These are phyloP conservation scores for Kryphioiulus occultus DNA, from an alignment of 2,888 invertebrate genomes.

Conservation along the genomic window DNA sequence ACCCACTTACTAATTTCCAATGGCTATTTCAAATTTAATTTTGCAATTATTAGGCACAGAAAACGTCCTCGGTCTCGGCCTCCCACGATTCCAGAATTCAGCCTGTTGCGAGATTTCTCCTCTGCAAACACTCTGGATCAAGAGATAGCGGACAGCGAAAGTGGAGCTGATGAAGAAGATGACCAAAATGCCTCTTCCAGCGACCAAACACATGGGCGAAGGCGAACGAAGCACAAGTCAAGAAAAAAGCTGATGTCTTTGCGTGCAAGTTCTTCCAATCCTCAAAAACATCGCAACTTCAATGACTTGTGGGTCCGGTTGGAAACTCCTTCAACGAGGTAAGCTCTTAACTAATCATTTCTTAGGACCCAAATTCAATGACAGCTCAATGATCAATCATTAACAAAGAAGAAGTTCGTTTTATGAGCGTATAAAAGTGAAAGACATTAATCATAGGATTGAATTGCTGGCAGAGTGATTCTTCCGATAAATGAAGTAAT, in stretches of 20 bases:
- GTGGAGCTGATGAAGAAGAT: neutral
- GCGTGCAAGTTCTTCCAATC: constrained; percentile 40
- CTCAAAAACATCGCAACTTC: constrained; percentile 51
- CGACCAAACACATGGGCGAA: neutral
- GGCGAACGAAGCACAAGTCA: neutral
- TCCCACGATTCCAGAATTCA: constrained; percentile 51
- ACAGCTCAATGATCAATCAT: neutral
- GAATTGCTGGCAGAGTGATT: neutral
- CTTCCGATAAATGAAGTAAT: too few species aligned
- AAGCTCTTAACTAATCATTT: neutral
- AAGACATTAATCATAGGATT: neutral
- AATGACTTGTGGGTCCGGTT: constrained; percentile 53
- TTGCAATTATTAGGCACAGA: neutral
- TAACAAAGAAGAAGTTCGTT: too few species aligned
- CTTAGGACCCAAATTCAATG: neutral
- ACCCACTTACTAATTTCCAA: neutral
- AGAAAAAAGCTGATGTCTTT: constrained; percentile 43
- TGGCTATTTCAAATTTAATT: neutral
- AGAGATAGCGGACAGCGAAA: constrained; percentile 43
- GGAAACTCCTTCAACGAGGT: constrained; percentile 43
- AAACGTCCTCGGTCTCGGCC: constrained; percentile 41
- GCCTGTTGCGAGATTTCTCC: constrained; percentile 50
- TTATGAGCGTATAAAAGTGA: too few species aligned
- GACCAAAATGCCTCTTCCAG: constrained; percentile 29
- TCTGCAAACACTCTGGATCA: constrained; percentile 47